phyloP scores from a whole-genome alignment of 2,888 invertebrate species.

The Nyleta sp. region DNA sequence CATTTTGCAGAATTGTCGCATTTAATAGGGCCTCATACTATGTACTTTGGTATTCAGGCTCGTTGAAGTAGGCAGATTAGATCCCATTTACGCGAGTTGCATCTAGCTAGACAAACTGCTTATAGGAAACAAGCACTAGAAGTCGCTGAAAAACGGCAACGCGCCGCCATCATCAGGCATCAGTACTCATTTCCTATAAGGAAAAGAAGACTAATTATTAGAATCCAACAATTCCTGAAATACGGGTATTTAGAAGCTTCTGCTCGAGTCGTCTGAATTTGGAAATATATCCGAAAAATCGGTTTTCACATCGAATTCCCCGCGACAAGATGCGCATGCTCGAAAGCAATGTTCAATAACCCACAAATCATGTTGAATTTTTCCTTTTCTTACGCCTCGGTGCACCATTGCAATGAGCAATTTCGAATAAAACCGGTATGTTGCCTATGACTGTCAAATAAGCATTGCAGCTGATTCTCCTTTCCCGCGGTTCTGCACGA shows the following conservation, averaged over 20 bases:
- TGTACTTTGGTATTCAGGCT: constrained; percentile 62
- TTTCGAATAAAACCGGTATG: not conserved
- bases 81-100: constrained; percentile 35
- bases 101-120: constrained; percentile 28
- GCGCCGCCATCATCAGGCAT: not conserved
- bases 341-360: not conserved
- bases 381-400: not conserved
- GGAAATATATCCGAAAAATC: not conserved
- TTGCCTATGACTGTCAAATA: constrained; percentile 30
- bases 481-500: constrained; percentile 16
- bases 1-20: constrained; percentile 26
- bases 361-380: not conserved
- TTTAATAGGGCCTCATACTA: constrained; percentile 56
- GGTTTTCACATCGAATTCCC: not conserved
- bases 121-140: constrained; percentile 23
- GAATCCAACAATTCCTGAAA: constrained; percentile 18
- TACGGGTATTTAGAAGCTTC: constrained; percentile 24
- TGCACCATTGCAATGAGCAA: not conserved
- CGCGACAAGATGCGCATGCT: not conserved
- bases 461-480: constrained; percentile 15
- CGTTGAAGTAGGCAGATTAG: constrained; percentile 45
- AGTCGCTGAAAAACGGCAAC: not conserved
- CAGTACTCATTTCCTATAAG: constrained; percentile 17
- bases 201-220: constrained; percentile 22
- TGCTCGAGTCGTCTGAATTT: constrained; percentile 1